phyloP scores from a whole-genome alignment of 2,113 vertebrate species.

The Synodontis membranacea region DNA sequence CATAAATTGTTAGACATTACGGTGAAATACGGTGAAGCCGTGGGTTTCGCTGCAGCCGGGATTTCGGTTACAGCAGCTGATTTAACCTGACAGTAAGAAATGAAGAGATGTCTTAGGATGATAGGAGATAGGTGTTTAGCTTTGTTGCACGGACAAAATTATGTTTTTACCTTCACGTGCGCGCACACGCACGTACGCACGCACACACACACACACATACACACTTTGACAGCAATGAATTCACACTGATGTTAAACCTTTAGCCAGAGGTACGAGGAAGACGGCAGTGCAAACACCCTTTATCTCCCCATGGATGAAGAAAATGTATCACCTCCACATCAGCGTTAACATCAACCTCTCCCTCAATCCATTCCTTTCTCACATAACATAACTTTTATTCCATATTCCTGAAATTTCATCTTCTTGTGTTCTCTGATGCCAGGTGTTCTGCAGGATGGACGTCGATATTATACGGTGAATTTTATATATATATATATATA shows the following conservation, averaged over 20 bases:
- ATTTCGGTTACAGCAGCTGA: background rate
- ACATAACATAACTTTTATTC: background rate
- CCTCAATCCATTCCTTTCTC: background rate
- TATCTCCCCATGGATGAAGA: slow-evolving; percentile 9
- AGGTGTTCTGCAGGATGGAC: background rate
- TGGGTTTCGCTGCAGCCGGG: background rate
- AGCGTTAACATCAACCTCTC: background rate
- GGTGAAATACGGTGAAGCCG: slow-evolving; percentile 27
- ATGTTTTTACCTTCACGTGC: background rate
- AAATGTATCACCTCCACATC: background rate
- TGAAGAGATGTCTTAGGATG: background rate
- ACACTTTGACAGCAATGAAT: slow-evolving; percentile 44
- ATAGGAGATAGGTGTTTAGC: background rate
- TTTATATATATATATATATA: no score
- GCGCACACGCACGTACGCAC: background rate
- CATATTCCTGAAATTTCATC: background rate
- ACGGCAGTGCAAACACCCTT: background rate
- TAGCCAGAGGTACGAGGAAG: background rate
- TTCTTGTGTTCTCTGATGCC: background rate
- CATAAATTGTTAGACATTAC: slow-evolving; percentile 49
- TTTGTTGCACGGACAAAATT: background rate
- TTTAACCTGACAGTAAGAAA: slow-evolving; percentile 1
- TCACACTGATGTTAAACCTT: slow-evolving; percentile 32
- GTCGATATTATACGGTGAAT: background rate
- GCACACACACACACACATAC: slow-evolving; percentile 4